These are phyloP conservation scores for Tetragnatha montana DNA, from an alignment of 2,888 invertebrate species.

Conservation along the genomic window DNA sequence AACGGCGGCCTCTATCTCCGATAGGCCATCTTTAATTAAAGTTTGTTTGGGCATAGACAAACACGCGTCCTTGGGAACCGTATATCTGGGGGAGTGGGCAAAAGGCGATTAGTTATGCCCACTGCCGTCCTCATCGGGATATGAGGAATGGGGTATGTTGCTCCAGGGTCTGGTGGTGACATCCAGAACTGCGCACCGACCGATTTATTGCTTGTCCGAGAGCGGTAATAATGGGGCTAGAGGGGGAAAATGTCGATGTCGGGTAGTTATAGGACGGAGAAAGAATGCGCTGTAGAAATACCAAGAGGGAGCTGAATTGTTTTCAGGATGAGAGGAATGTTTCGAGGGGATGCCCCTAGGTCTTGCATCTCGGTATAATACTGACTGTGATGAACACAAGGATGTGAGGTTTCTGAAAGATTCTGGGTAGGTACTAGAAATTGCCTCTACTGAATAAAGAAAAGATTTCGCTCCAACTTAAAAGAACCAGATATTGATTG, in stretches of 20 bases:
- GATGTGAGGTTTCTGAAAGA: too few species aligned
- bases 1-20: constrained; percentile 50
- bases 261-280: not conserved
- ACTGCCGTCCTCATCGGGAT: constrained; percentile 46
- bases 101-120: constrained; percentile 53
- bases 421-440: too few species aligned
- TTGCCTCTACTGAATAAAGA: too few species aligned
- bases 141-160: constrained; percentile 41
- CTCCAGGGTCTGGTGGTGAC: constrained; percentile 3
- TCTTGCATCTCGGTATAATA: too few species aligned
- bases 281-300: not conserved
- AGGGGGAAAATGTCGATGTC: not conserved
- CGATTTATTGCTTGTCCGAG: constrained; percentile 60
- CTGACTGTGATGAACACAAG: too few species aligned
- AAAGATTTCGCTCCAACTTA: too few species aligned
- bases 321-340: too few species aligned
- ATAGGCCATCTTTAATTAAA: constrained; percentile 63
- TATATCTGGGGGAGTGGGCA: constrained; percentile 60
- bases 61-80: constrained; percentile 33
- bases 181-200: constrained; percentile 34
- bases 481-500: too few species aligned
- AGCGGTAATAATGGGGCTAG: constrained; percentile 5
- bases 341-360: too few species aligned
- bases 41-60: constrained; percentile 23
- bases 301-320: too few species aligned